Evolutionary conservation across 1,140 invertebrate species (phyloP).

Genomic region (Camponotus floridanus): DNA sequence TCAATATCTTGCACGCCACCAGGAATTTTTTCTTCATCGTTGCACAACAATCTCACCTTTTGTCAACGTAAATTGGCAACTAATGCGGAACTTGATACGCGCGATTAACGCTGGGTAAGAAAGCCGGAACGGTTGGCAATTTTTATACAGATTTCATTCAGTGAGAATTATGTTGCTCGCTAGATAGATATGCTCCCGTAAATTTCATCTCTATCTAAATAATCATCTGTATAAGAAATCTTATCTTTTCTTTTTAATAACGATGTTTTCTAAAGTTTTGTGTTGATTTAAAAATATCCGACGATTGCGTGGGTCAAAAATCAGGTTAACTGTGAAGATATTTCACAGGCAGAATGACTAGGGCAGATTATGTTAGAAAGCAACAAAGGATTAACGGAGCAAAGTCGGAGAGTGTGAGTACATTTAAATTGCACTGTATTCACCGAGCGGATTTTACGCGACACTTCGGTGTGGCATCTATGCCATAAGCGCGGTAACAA

Average conservation of each 20-base stretch:
- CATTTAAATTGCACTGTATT: constrained; percentile 35
- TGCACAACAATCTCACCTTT: constrained; percentile 4
- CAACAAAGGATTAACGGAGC: constrained; percentile 6
- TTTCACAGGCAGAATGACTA: neutral
- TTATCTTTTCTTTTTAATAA: neutral
- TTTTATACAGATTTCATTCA: too few relatives aligned
- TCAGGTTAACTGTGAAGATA: neutral
- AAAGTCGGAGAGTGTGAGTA: neutral
- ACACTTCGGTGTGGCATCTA: constrained; percentile 36
- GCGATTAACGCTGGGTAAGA: neutral
- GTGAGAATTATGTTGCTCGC: neutral
- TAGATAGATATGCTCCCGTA: neutral
- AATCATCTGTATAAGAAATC: neutral
- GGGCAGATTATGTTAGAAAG: constrained; percentile 37
- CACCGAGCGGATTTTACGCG: constrained; percentile 43
- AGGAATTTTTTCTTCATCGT: constrained; percentile 44
- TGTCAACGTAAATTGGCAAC: neutral
- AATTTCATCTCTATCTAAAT: neutral
- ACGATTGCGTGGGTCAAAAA: neutral
- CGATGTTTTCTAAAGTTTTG: neutral
- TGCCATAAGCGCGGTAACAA: constrained; percentile 52
- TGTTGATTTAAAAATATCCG: neutral
- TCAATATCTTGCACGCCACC: constrained; percentile 62
- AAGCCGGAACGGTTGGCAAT: too few relatives aligned
- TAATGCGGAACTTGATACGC: constrained; percentile 1